Conservation (phyloP, 2,113 vertebrate species). For the Centrocercus urophasianus region DNA sequence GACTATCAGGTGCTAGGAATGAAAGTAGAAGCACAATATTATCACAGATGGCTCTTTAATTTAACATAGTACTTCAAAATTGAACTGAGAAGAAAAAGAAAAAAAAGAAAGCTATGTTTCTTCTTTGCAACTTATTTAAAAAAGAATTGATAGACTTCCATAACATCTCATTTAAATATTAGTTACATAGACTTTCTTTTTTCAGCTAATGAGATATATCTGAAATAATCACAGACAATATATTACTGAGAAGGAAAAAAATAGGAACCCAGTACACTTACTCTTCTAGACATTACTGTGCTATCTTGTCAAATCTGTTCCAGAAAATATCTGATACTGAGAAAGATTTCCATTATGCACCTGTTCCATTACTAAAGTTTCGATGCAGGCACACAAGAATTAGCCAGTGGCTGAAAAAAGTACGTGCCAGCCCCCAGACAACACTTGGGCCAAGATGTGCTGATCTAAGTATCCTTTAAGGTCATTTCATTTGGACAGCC, state of each 20-base stretch:
- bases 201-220: not conserved
- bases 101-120: not conserved
- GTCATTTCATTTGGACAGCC: not conserved
- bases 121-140: not conserved
- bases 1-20: not conserved
- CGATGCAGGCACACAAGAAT: not conserved
- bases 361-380: not conserved
- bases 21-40: not conserved
- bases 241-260: not conserved
- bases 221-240: not conserved
- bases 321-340: not conserved
- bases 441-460: not conserved
- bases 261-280: not conserved
- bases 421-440: not conserved
- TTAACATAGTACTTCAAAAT: not conserved
- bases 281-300: not conserved
- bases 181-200: not conserved
- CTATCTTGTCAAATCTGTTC: not conserved
- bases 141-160: not conserved
- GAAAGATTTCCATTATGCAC: not conserved
- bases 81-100: not conserved
- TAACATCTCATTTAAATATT: not conserved
- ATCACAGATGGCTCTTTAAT: not conserved
- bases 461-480: not conserved
- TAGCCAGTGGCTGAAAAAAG: not conserved